Evolutionary conservation across 2,797 vertebrate species (phyloP), one percentile per base, ranked within the genome.

Genomic region (Peromyscus aztecus): DNA sequence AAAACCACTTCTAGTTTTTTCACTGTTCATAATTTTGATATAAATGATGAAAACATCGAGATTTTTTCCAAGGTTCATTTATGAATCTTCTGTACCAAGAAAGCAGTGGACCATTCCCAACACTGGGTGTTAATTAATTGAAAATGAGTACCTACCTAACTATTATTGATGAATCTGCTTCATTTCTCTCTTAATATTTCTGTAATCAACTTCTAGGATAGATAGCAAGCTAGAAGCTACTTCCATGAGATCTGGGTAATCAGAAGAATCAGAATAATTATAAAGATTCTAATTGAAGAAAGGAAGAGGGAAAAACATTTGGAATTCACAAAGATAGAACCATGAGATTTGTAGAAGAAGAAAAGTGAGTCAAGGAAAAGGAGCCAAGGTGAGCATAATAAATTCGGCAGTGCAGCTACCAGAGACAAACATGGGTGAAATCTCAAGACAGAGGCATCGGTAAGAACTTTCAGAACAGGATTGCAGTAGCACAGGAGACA

Each of bases 61-160:
- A 27, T 34, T 57, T 82, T 82, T 94, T 27, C 40, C 21, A 83
- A 91, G 9, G 40, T 27, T 94, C 75, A 89, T 67, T 73, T 90
- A n/a, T 86, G 10, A 88, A 55, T 85, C 19, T 52, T 83, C 52
- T 63, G 9, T 67, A 59, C 40, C 78, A 49, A 37, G 34, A 89
- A 83, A 88, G 23, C 34, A 5, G 94, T 37, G 4, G 1, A 7
- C 19, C 5, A 6, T 81, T 21, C 84, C 34, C 3, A 37, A 71
- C 27, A 69, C 8, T 86, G 61, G 43, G 40, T 76, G 2, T 86
- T 73, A 87, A 82, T 78, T 40, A 69, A 83, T 76, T 86, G 63
- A 95, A 95, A 84, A 34, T 52, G n/a, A 65, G 9, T 29, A 78
- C 4, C 31, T 46, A 73, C 9, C 4, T 65, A 65, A 84, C 11